Evolutionary conservation across 1,140 invertebrate species (phyloP).

Genomic region (Oreohelix idahoensis): DNA sequence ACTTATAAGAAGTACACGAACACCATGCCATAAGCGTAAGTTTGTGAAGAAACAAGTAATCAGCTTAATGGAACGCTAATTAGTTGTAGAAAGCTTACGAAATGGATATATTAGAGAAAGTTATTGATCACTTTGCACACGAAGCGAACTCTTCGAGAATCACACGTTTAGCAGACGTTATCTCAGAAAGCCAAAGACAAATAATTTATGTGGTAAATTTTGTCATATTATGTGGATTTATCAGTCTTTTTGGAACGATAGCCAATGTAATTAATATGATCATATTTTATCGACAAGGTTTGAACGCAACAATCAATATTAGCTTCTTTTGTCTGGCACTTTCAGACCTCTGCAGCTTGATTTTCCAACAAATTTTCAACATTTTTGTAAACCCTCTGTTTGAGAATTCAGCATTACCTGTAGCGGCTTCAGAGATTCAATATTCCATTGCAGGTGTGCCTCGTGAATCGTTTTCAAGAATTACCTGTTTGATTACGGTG

Average conservation of each 20-base stretch:
- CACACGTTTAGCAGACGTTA: too few relatives aligned
- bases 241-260: neutral
- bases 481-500: constrained; percentile 3
- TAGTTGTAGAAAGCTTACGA: too few relatives aligned
- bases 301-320: neutral
- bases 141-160: too few relatives aligned
- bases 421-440: neutral
- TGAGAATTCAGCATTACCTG: neutral
- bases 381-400: neutral
- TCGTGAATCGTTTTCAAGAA: neutral
- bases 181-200: too few relatives aligned
- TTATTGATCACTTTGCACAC: too few relatives aligned
- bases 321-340: constrained; percentile 14
- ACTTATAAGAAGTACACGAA: too few relatives aligned
- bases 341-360: constrained; percentile 6
- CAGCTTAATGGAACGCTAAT: too few relatives aligned
- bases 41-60: too few relatives aligned
- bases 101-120: too few relatives aligned
- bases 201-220: neutral
- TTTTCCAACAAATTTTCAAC: neutral
- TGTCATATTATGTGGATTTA: neutral
- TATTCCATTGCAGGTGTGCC: neutral
- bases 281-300: constrained; percentile 1
- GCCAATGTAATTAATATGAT: neutral
- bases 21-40: too few relatives aligned